Evolutionary conservation across 2,888 invertebrate genomes (phyloP).

Genomic region (Drosophila mimica): DNA sequence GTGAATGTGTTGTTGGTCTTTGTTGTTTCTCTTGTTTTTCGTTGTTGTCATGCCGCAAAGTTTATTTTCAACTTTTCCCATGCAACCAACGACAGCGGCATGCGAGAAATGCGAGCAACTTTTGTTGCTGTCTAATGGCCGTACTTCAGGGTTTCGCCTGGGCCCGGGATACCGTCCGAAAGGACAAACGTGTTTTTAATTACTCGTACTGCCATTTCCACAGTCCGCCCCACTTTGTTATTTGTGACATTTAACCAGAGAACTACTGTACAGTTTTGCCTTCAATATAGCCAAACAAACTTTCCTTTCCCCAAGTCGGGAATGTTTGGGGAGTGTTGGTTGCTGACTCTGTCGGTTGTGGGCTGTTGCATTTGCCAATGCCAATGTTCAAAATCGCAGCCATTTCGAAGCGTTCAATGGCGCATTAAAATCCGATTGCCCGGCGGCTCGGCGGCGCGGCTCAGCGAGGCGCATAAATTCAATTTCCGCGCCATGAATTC

Average conservation of each 20-base stretch:
- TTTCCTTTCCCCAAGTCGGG: slow-evolving; percentile 29
- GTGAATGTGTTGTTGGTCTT: slow-evolving; percentile 41
- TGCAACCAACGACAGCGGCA: slow-evolving; percentile 52
- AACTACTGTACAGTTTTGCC: slow-evolving; percentile 40
- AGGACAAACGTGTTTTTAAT: slow-evolving; percentile 82
- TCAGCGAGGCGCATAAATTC: slow-evolving; percentile 78
- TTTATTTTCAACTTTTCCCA: slow-evolving; percentile 81
- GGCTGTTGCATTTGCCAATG: slow-evolving; percentile 56
- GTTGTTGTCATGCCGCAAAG: slow-evolving; percentile 72
- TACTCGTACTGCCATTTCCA: slow-evolving; percentile 66
- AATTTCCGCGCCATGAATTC: slow-evolving; percentile 85
- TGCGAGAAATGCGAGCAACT: slow-evolving; percentile 70
- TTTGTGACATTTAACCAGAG: slow-evolving; percentile 48
- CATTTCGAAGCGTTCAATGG: slow-evolving; percentile 81
- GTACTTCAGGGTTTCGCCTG: slow-evolving; percentile 21
- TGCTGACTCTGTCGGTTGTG: slow-evolving; percentile 5
- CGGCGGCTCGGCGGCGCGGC: slow-evolving; percentile 55
- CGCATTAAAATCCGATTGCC: slow-evolving; percentile 82
- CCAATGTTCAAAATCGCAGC: slow-evolving; percentile 65
- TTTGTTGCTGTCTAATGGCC: slow-evolving; percentile 59
- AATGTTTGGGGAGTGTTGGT: slow-evolving; percentile 4
- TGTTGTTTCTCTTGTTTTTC: slow-evolving; percentile 25
- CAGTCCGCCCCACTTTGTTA: slow-evolving; percentile 30
- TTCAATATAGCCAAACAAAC: slow-evolving; percentile 29
- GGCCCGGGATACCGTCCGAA: slow-evolving; percentile 37